Evolutionary conservation across 2,888 invertebrate species (phyloP), one percentile per base, ranked within the genome.

Genomic region (Drosophila tanythrix): DNA sequence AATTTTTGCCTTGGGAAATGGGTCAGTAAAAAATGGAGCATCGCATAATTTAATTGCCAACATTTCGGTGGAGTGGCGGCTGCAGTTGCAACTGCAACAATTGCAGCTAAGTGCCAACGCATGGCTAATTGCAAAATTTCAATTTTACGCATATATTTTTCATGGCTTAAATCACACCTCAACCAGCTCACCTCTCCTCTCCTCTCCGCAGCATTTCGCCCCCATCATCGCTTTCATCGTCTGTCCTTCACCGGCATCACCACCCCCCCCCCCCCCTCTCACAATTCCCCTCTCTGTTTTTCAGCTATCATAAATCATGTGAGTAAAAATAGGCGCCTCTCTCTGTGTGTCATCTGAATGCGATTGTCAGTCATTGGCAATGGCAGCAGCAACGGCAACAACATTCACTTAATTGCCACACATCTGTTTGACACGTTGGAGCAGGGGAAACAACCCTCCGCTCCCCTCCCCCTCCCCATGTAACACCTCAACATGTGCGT

Each of bases 301-400:
- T 1, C 8, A 31, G 31, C 31, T 4, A 64, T 57, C 75, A 70
- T 87, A 76, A 82, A 83, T 84, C 79, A 84, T 72, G 51, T 53
- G 55, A 72, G 68, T 38, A 78, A 77, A 83, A 87, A 85, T 89
- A 85, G 87, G 81, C 69, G 58, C 80, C 66, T 61, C 40, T 61
- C 40, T 11, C 48, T 69, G 27, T 27, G 85, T 55, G 82, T 74
- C 82, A 87, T 65, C 64, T 71, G 70, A 79, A 57, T 81, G 76
- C 59, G 79, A 75, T 75, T 83, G 84, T 79, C 82, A 76, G 82
- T 83, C 87, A 87, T 52, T 62, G 69, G 65, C 62, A 55, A 51
- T 36, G 52, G 65, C 68, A 21, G 29, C 51, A 46, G 46, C 43
- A 11, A 43, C 43, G 40, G 65, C 67, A 21, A 51, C 29, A 46